These are phyloP conservation scores for Mormyrus hasselquistii DNA, from an alignment of 2,797 vertebrate genomes.

Conservation along the genomic window DNA sequence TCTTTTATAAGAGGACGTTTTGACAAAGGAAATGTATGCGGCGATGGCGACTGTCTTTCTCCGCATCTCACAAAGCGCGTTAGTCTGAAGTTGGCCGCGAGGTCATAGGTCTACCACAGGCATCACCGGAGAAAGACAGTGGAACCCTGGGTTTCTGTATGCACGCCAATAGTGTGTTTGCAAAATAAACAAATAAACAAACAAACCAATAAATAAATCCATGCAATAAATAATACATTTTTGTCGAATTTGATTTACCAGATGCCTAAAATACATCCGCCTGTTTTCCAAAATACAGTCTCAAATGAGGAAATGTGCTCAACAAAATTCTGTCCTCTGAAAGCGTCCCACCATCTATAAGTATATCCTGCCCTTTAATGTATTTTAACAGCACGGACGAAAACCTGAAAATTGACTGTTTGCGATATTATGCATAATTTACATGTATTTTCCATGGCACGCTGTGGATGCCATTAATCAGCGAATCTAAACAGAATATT, in stretches of 20 bases:
- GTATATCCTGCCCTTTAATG: background rate
- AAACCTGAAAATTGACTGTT: background rate
- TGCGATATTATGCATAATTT: conserved; percentile 28
- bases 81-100: background rate
- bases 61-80: background rate
- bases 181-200: conserved; percentile 8
- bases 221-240: background rate
- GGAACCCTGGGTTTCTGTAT: background rate
- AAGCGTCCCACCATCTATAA: background rate
- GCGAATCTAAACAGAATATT: conserved; percentile 44
- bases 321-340: background rate
- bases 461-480: conserved; percentile 41
- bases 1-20: background rate
- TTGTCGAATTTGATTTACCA: background rate
- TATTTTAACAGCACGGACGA: background rate
- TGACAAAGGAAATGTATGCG: background rate
- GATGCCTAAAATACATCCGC: background rate
- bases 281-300: background rate
- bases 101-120: background rate
- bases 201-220: background rate
- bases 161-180: background rate
- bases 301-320: background rate
- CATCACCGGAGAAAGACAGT: background rate
- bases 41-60: background rate
- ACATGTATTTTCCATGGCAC: conserved; percentile 16